phyloP scores from a whole-genome alignment of 2,113 vertebrate species.

The Murina feae region DNA sequence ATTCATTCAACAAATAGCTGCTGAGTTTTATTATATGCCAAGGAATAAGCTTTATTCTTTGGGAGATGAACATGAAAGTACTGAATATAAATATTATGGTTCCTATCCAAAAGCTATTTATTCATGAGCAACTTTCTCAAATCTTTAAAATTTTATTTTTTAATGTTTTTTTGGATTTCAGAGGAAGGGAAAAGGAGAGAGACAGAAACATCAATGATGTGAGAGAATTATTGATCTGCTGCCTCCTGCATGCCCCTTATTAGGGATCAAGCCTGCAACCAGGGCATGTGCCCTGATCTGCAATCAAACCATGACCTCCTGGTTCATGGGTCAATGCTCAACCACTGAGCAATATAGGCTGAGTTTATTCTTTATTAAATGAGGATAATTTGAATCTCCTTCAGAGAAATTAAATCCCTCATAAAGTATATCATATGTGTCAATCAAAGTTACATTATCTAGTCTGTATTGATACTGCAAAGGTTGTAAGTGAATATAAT shows the following conservation, averaged over 20 bases:
- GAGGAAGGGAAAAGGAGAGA: no score
- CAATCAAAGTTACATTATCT: neutral
- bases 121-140: conserved; percentile 41
- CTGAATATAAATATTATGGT: conserved; percentile 59
- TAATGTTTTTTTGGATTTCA: no score
- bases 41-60: conserved; percentile 60
- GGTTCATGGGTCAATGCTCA: no score
- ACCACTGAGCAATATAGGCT: no score
- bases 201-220: no score
- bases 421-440: neutral
- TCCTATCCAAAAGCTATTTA: conserved; percentile 51
- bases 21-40: conserved; percentile 50
- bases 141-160: conserved; percentile 23
- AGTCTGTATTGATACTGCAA: neutral
- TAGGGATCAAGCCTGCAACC: no score
- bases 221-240: no score
- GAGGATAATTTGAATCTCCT: neutral
- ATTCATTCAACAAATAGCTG: conserved; percentile 70
- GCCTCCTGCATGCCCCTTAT: no score
- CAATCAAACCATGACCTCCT: no score
- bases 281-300: no score
- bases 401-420: conserved; percentile 3
- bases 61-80: conserved; percentile 56
- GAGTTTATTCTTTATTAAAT: neutral
- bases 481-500: neutral